Conservation (phyloP, 2,888 invertebrate species). For the Agrochola macilenta region DNA sequence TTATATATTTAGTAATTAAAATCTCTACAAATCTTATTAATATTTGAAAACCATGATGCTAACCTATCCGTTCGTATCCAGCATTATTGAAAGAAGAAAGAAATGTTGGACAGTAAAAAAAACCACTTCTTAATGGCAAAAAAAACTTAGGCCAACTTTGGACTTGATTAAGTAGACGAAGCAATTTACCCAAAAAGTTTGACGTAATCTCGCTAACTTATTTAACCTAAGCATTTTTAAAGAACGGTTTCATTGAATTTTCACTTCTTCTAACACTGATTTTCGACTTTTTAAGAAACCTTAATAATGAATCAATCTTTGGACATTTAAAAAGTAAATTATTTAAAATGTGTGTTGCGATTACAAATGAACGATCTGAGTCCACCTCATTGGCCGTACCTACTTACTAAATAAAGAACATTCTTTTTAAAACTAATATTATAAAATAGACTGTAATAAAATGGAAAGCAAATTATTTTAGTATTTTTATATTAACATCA, state of each 20-base stretch:
- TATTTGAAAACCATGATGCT: no score
- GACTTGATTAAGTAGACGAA: slow-evolving; percentile 31
- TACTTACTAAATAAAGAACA: not conserved
- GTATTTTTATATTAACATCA: not conserved
- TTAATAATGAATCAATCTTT: not conserved
- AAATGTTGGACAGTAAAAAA: not conserved
- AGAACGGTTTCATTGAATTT: slow-evolving; percentile 1
- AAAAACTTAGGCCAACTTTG: not conserved
- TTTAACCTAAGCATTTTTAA: slow-evolving; percentile 20
- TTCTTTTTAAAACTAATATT: not conserved
- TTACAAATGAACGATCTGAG: not conserved
- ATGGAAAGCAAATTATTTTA: not conserved
- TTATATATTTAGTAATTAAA: no score
- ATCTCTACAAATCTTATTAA: no score
- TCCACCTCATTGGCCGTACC: not conserved
- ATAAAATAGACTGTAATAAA: not conserved
- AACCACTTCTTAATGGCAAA: not conserved
- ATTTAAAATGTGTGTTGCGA: not conserved
- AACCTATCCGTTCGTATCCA: not conserved
- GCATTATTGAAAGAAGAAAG: not conserved
- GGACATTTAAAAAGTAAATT: not conserved
- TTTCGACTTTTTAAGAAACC: not conserved
- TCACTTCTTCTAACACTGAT: not conserved
- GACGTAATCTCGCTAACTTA: slow-evolving; percentile 18
- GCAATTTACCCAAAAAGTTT: slow-evolving; percentile 42